Percentiles rank a stretch among this genome's conserved stretches.
These are phyloP conservation scores for Trichacis sp. DNA, from an alignment of 2,888 invertebrate species.

Conservation along the genomic window DNA sequence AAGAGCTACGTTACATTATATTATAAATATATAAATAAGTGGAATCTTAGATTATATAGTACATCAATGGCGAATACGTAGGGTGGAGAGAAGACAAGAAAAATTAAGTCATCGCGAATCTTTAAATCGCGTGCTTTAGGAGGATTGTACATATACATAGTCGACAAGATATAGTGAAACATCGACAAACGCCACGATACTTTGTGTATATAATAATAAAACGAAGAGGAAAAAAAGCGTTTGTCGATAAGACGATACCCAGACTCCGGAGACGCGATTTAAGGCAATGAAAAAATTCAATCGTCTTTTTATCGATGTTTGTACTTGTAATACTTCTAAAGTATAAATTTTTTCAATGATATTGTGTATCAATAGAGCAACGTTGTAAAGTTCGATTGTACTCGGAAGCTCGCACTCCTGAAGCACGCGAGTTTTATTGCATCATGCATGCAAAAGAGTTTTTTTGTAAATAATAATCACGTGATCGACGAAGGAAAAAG, in stretches of 20 bases:
- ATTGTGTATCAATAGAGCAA: background rate
- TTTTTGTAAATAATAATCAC: conserved; percentile 25
- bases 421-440: conserved; percentile 27
- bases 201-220: conserved; percentile 23
- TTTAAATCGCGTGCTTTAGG: conserved; percentile 30
- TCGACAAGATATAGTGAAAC: conserved; percentile 3
- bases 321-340: background rate
- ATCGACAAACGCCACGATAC: conserved; percentile 4
- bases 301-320: background rate
- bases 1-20: conserved; percentile 53
- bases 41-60: conserved; percentile 55
- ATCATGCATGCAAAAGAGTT: conserved; percentile 21
- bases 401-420: conserved; percentile 18
- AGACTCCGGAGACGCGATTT: background rate
- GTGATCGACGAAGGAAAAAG: conserved; percentile 21
- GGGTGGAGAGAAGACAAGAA: background rate
- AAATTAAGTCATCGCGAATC: background rate
- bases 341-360: background rate
- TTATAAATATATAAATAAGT: conserved; percentile 54
- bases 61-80: conserved; percentile 14
- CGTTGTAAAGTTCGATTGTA: background rate
- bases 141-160: conserved; percentile 23
- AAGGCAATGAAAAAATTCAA: background rate
- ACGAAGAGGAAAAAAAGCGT: background rate
- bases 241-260: conserved; percentile 8